phyloP scores from a whole-genome alignment of 2,888 invertebrate genomes.

The Rosalia funebris region DNA sequence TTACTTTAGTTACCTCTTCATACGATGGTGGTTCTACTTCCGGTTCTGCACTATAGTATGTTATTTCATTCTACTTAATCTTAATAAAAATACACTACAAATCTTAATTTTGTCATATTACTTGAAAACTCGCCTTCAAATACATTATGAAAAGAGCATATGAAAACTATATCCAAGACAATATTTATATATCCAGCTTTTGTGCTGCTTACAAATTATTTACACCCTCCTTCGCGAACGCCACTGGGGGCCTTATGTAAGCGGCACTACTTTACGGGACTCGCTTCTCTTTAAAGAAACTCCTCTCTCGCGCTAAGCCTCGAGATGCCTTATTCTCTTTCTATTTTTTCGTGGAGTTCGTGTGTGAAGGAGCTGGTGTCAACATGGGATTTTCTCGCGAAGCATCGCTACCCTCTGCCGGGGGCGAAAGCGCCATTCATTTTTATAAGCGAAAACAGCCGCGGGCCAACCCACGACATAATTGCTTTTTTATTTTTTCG shows the following conservation, averaged over 20 bases:
- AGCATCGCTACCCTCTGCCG: slow-evolving; percentile 33
- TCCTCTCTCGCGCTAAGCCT: slow-evolving; percentile 52
- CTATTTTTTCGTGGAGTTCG: slow-evolving; percentile 55
- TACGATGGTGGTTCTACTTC: too few relatives aligned
- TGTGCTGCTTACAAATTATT: background rate
- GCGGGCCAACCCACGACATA: too few relatives aligned
- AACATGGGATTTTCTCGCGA: slow-evolving; percentile 56
- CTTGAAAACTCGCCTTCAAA: too few relatives aligned
- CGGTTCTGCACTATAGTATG: too few relatives aligned
- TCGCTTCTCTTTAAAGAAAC: slow-evolving; percentile 51
- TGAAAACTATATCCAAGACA: too few relatives aligned
- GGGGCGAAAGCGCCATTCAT: slow-evolving; percentile 55
- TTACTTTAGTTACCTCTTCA: too few relatives aligned
- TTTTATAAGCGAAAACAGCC: slow-evolving; percentile 54
- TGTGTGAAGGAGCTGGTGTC: slow-evolving; percentile 58
- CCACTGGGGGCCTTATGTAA: slow-evolving; percentile 38
- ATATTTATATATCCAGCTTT: too few relatives aligned
- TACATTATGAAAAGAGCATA: too few relatives aligned
- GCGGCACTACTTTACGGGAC: slow-evolving; percentile 47
- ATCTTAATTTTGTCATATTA: too few relatives aligned
- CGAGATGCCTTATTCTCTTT: slow-evolving; percentile 57
- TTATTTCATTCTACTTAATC: too few relatives aligned
- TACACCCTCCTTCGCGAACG: slow-evolving; percentile 10
- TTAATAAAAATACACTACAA: too few relatives aligned
- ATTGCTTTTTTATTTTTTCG: too few relatives aligned